phyloP scores from a whole-genome alignment of 2,797 vertebrate species.

The Astyanax mexicanus region DNA sequence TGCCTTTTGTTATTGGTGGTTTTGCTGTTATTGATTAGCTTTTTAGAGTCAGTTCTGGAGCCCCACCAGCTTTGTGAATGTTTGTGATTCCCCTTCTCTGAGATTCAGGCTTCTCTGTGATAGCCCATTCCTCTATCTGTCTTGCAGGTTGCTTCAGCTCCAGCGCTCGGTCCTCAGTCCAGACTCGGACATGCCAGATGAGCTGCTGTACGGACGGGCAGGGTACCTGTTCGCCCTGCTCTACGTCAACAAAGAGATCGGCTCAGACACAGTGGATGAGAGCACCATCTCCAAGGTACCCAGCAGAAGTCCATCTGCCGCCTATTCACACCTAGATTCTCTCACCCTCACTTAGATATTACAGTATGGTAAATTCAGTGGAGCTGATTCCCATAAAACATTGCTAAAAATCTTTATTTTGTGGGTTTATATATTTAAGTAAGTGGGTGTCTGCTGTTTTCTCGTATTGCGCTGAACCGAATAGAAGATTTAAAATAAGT shows the following conservation, averaged over 20 bases:
- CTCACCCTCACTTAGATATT: neutral
- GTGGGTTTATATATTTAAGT: neutral
- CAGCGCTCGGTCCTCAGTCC: constrained; percentile 82
- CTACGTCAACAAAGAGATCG: constrained; percentile 90
- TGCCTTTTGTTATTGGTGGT: too few relatives aligned
- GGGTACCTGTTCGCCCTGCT: constrained; percentile 93
- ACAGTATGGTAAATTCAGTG: neutral
- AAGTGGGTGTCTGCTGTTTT: neutral
- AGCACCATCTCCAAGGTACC: constrained; percentile 83
- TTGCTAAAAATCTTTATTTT: neutral
- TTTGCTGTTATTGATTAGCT: too few relatives aligned
- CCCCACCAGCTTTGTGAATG: too few relatives aligned
- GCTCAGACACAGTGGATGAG: constrained; percentile 82
- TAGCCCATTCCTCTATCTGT: neutral
- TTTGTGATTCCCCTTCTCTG: too few relatives aligned
- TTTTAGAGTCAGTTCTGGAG: too few relatives aligned
- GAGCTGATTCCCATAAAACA: neutral
- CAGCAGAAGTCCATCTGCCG: neutral
- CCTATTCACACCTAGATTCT: neutral
- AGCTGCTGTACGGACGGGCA: constrained; percentile 91
- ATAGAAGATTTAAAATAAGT: neutral
- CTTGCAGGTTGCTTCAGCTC: constrained; percentile 87
- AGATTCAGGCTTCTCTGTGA: neutral
- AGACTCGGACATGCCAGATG: constrained; percentile 90
- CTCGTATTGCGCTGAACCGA: neutral